Percentiles rank a stretch among this genome's conserved stretches.
phyloP scores from a whole-genome alignment of 1,140 invertebrate genomes.

The Archegozetes longisetosus region DNA sequence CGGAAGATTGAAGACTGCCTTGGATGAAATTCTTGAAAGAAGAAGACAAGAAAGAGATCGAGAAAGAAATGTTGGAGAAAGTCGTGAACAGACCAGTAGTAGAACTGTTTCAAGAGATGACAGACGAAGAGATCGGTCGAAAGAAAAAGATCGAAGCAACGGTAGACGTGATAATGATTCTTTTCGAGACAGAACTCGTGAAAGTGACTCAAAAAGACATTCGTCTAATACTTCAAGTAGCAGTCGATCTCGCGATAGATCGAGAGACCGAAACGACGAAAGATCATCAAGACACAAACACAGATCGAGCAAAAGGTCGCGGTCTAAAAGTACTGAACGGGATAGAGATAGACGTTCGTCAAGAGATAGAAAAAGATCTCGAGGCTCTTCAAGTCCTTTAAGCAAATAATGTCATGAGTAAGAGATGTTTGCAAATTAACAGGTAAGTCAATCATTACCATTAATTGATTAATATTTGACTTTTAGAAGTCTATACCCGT shows the following conservation, averaged over 20 bases:
- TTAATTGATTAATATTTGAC: too few relatives aligned
- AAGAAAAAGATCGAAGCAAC: constrained; percentile 9
- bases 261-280: too few relatives aligned
- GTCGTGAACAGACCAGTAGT: neutral
- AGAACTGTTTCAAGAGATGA: neutral
- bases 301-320: neutral
- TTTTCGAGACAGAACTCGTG: neutral
- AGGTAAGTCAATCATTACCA: too few relatives aligned
- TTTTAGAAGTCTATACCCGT: too few relatives aligned
- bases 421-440: too few relatives aligned
- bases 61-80: constrained; percentile 21
- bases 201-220: neutral
- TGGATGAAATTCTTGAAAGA: constrained; percentile 40
- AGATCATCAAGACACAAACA: too few relatives aligned
- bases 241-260: too few relatives aligned
- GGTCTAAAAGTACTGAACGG: neutral
- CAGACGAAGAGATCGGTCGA: constrained; percentile 16
- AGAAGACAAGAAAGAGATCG: constrained; percentile 17
- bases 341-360: neutral
- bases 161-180: constrained; percentile 1
- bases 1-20: constrained; percentile 46
- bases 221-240: too few relatives aligned
- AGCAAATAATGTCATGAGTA: too few relatives aligned
- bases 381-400: too few relatives aligned
- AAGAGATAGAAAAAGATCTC: too few relatives aligned